phyloP scores from a whole-genome alignment of 2,888 invertebrate genomes.

The Eulithis prunata region DNA sequence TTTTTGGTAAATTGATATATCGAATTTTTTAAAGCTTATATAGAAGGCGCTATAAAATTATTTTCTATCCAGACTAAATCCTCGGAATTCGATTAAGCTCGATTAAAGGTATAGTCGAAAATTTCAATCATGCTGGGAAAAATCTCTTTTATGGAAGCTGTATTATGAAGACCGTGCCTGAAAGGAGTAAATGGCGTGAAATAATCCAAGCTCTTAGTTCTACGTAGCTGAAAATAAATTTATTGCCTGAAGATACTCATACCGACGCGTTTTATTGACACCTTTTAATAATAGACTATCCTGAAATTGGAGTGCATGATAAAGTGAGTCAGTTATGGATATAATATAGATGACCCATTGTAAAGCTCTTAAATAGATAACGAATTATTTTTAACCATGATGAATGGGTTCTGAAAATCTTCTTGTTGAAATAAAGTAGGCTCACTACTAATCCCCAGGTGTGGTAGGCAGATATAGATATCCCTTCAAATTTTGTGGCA shows the following conservation, averaged over 20 bases:
- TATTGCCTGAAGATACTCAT: slow-evolving; percentile 74
- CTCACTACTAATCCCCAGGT: too few relatives aligned
- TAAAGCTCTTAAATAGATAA: background rate
- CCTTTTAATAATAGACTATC: slow-evolving; percentile 55
- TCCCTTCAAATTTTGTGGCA: too few relatives aligned
- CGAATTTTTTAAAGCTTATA: too few relatives aligned
- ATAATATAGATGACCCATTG: slow-evolving; percentile 15
- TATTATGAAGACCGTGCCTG: slow-evolving; percentile 77
- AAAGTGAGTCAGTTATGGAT: slow-evolving; percentile 9
- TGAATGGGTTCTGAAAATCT: too few relatives aligned
- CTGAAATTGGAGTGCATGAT: slow-evolving; percentile 14
- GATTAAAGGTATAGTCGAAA: slow-evolving; percentile 65
- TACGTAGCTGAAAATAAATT: slow-evolving; percentile 79
- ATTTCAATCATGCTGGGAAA: slow-evolving; percentile 70
- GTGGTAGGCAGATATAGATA: too few relatives aligned
- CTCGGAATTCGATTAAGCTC: slow-evolving; percentile 64
- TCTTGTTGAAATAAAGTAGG: too few relatives aligned
- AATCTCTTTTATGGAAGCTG: slow-evolving; percentile 72
- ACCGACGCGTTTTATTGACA: slow-evolving; percentile 71
- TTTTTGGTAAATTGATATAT: too few relatives aligned
- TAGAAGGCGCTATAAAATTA: slow-evolving; percentile 30
- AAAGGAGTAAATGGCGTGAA: slow-evolving; percentile 82
- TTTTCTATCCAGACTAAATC: slow-evolving; percentile 45
- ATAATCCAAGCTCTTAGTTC: slow-evolving; percentile 82
- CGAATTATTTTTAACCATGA: background rate